Conservation (phyloP, 1,140 invertebrate species). For the Euura saliciscinereae region DNA sequence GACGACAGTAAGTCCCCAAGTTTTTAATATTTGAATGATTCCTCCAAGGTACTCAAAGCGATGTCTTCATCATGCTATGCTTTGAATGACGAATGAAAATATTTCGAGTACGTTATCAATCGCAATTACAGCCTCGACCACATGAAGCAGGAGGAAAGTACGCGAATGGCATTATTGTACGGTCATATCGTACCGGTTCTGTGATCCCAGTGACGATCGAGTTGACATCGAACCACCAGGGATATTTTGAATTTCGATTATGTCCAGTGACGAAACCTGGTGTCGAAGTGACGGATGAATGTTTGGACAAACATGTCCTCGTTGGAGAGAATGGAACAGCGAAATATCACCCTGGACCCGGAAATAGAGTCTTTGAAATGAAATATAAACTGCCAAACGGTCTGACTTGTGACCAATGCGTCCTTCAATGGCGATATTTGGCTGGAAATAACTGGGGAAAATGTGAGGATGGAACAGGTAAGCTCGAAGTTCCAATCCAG, state of each 20-base stretch:
- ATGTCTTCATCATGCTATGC: too few species aligned
- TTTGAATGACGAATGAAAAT: too few species aligned
- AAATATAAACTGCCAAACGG: constrained; percentile 71
- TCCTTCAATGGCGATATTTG: constrained; percentile 83
- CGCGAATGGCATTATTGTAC: constrained; percentile 79
- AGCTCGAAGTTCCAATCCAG: background rate
- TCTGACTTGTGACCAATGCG: constrained; percentile 77
- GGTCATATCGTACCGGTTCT: constrained; percentile 72
- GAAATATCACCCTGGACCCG: constrained; percentile 77
- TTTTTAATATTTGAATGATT: background rate
- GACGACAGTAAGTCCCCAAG: constrained; percentile 47
- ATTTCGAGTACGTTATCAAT: background rate
- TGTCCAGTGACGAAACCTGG: constrained; percentile 69
- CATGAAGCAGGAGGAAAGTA: constrained; percentile 88
- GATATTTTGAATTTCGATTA: constrained; percentile 87
- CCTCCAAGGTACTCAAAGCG: background rate
- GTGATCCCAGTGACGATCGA: constrained; percentile 76
- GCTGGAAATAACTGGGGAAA: constrained; percentile 82
- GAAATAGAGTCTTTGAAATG: constrained; percentile 79
- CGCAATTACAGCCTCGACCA: constrained; percentile 67
- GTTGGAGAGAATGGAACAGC: constrained; percentile 60
- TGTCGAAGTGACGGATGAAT: constrained; percentile 72
- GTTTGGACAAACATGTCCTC: constrained; percentile 76
- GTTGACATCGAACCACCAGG: constrained; percentile 79
- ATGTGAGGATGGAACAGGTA: constrained; percentile 69